These are phyloP conservation scores for Condylura cristata DNA, from an alignment of 2,113 vertebrate species.

Conservation along the genomic window DNA sequence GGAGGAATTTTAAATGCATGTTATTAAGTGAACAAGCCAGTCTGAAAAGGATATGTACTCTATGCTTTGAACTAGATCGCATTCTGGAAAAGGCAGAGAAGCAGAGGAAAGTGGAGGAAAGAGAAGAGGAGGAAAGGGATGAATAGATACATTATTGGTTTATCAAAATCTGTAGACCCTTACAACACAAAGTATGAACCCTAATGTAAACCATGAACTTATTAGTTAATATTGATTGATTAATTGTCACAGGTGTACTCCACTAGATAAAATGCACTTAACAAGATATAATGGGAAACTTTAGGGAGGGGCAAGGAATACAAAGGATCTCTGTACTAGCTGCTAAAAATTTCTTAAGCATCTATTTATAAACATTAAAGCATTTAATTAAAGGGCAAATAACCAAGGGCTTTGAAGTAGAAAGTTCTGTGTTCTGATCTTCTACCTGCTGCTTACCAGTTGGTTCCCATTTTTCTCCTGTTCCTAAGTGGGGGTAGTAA, in stretches of 20 bases:
- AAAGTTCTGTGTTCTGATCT: neutral
- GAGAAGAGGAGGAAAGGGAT: too few relatives aligned
- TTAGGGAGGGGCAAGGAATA: neutral
- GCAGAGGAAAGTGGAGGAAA: neutral
- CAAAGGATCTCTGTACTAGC: neutral
- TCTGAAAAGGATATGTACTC: too few relatives aligned
- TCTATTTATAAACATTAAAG: neutral
- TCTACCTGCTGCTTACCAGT: neutral
- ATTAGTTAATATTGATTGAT: neutral
- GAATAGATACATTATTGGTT: neutral
- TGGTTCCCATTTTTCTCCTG: neutral
- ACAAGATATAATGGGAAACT: neutral
- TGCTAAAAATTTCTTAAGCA: neutral
- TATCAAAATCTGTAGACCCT: neutral
- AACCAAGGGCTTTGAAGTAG: neutral
- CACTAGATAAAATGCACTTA: too few relatives aligned
- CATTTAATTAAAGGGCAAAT: neutral
- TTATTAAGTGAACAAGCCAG: too few relatives aligned
- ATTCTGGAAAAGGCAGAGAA: too few relatives aligned
- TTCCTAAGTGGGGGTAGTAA: neutral
- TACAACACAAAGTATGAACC: neutral
- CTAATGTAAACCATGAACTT: neutral
- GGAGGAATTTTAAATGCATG: too few relatives aligned
- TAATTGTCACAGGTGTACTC: neutral
- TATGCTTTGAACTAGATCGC: too few relatives aligned